phyloP scores from a whole-genome alignment of 2,113 vertebrate genomes.

The Indicator indicator region DNA sequence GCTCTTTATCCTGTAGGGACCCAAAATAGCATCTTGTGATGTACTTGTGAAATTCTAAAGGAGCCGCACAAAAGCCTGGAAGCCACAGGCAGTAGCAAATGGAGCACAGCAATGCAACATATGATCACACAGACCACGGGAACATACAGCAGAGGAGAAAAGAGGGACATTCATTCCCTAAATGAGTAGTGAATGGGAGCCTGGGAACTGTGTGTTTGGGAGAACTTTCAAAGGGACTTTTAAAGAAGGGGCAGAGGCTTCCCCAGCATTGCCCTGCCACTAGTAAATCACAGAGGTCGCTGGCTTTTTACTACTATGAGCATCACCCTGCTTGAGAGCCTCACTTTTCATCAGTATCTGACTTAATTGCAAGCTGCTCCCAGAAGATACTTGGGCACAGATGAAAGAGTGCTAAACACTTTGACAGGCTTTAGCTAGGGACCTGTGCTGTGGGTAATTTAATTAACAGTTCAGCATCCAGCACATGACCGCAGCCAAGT shows the following conservation, averaged over 20 bases:
- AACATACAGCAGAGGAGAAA: neutral
- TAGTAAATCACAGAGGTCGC: neutral
- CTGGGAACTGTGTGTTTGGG: neutral
- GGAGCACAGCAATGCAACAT: slow-evolving; percentile 31
- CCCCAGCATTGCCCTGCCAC: neutral
- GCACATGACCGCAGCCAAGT: slow-evolving; percentile 14
- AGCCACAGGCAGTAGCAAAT: slow-evolving; percentile 56
- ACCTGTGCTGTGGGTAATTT: slow-evolving; percentile 65
- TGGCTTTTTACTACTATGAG: neutral
- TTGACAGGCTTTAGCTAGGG: slow-evolving; percentile 38
- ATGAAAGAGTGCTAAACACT: slow-evolving; percentile 36
- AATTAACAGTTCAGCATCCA: slow-evolving; percentile 74
- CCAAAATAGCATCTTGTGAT: slow-evolving; percentile 63
- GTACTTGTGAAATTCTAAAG: slow-evolving; percentile 64
- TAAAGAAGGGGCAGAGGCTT: neutral
- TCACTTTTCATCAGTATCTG: neutral
- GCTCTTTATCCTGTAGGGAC: slow-evolving; percentile 10
- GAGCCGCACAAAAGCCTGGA: slow-evolving; percentile 53
- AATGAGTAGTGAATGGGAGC: neutral
- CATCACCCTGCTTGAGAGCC: neutral
- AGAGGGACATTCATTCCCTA: neutral
- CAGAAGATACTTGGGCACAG: slow-evolving; percentile 50
- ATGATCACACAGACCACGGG: slow-evolving; percentile 22
- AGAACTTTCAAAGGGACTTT: slow-evolving; percentile 6
- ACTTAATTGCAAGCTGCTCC: slow-evolving; percentile 50